Base-by-base conservation (phyloP, 2,797 vertebrate species). In the Petrocephalus schoutedeni region DNA sequence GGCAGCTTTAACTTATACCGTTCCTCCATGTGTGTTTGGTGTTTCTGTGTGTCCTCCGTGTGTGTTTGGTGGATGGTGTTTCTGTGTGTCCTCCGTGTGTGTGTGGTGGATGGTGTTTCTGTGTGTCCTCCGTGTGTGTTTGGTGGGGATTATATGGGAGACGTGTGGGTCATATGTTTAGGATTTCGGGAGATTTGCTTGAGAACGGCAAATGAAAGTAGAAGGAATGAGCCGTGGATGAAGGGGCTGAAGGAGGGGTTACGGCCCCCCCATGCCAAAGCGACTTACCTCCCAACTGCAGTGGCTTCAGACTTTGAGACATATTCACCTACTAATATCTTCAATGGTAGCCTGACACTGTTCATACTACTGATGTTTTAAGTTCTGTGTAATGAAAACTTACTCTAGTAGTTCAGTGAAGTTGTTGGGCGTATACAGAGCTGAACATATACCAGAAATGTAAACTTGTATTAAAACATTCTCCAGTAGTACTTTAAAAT, bases 161-260 rank as follows among this genome's bases (percentile, higher is more conserved):
- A 90, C 16, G 89, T 5, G 89, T 89, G 88, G 92, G 93, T 96
- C 95, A 95, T 95, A 94, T 92, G 95, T 92, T 93, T 90, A 87
- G 94, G 95, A 95, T 96, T 95, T 95, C 87, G 89, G 90, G 90
- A 92, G 93, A 93, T 95, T 95, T 95, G 91, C 86, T 87, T 91
- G 90, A 93, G 91, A 94, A 93, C 91, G 91, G 89, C 88, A 90
- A 61, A 93, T 92, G 90, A 89, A 92, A 21, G n/a, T 49, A 85
- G 92, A 89, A 88, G 87, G 59, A 84, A 90, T 49, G 57, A 28
- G 85, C 91, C 49, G 28, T 59, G 36, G 64, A 36, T 71, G 64
- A 71, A 8, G 58, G 85, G 12, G 54, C 41, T 82, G 86, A 86
- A 28, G 87, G 88, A 88, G 59, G 85, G 88, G 82, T 88, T 88